Evolutionary conservation across 2,797 vertebrate species (phyloP), one percentile per base, ranked within the genome.

Genomic region (Anguilla obscura): DNA sequence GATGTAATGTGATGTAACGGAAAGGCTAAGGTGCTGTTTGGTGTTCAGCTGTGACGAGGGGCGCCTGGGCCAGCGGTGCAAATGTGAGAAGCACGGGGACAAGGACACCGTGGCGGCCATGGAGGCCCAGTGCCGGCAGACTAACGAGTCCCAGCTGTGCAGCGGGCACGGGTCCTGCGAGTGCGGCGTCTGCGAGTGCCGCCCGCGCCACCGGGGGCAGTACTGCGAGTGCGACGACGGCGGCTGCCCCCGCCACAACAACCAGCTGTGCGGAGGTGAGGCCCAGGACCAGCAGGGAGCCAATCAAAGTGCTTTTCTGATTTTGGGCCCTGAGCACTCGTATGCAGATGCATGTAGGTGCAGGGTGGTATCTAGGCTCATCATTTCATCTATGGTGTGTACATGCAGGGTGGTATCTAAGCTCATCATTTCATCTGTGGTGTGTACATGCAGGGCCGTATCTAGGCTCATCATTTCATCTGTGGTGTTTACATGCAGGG

Each of bases 161-260:
- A 95, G 91, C 0, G 95, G 95, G 1, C 94, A 93, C 12, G 96
- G 96, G 1, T 90, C 0, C n/a, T 97, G 96, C 80, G 91, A 95
- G 14, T 97, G 96, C 12, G 96, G 96, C 0, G 90, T 69, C 1
- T 97, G 96, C 89, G 48, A 87, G 74, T 97, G 96, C 90, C 89
- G 69, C 0, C 86, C 90, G 21, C 91, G 88, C 4, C 93, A 93
- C 1, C 92, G 90, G 0, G 96, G 96, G 0, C 24, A 24, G 0
- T 90, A 92, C 87, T 97, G 96, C 84, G 85, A 96, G 63, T 97
- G 96, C 87, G 94, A 96, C 2, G 92, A 94, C 45, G 27, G 74
- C 45, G 91, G 88, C 92, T 97, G 96, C 76, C 92, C 94, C 69
- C 85, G 92, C 21, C 88, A 93, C 0, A 88, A 95, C 6, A 94